These are phyloP conservation scores for Drosophila nr. medialis DNA, from an alignment of 2,888 invertebrate genomes.

Conservation along the genomic window DNA sequence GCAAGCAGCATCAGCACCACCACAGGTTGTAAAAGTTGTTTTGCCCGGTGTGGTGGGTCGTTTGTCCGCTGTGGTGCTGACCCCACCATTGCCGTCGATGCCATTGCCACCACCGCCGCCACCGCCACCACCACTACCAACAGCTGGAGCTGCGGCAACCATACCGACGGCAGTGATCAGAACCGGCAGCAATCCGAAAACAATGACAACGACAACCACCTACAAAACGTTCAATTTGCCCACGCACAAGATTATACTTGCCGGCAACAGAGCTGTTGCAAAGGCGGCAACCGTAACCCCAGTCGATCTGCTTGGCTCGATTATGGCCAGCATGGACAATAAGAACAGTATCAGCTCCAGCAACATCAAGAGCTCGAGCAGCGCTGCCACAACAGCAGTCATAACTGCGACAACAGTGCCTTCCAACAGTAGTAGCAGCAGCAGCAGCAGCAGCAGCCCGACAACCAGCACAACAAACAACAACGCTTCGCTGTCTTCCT, in stretches of 20 bases:
- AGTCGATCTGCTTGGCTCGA: conserved; percentile 84
- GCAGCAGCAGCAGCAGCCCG: conserved; percentile 22
- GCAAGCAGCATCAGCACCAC: conserved; percentile 13
- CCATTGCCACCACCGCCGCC: conserved; percentile 74
- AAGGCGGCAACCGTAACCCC: conserved; percentile 55
- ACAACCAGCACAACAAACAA: conserved; percentile 40
- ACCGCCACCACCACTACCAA: conserved; percentile 61
- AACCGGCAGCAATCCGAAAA: conserved; percentile 21
- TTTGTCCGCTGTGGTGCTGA: conserved; percentile 52
- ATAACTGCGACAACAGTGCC: conserved; percentile 17
- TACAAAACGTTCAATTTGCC: conserved; percentile 72
- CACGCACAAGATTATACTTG: conserved; percentile 70
- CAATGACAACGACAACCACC: conserved; percentile 42
- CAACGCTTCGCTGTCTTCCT: conserved; percentile 53
- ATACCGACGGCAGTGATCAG: conserved; percentile 6
- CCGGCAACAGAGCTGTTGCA: conserved; percentile 46
- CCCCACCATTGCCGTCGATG: conserved; percentile 60
- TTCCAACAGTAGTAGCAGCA: background rate
- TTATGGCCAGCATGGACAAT: conserved; percentile 85
- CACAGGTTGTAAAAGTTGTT: conserved; percentile 65
- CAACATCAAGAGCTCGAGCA: conserved; percentile 31
- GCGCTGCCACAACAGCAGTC: conserved; percentile 21
- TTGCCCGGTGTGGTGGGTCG: conserved; percentile 56
- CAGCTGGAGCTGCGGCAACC: conserved; percentile 20
- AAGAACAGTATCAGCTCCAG: conserved; percentile 68